Evolutionary conservation across 1,140 invertebrate genomes (phyloP).

Genomic region (Calephelis nemesis): DNA sequence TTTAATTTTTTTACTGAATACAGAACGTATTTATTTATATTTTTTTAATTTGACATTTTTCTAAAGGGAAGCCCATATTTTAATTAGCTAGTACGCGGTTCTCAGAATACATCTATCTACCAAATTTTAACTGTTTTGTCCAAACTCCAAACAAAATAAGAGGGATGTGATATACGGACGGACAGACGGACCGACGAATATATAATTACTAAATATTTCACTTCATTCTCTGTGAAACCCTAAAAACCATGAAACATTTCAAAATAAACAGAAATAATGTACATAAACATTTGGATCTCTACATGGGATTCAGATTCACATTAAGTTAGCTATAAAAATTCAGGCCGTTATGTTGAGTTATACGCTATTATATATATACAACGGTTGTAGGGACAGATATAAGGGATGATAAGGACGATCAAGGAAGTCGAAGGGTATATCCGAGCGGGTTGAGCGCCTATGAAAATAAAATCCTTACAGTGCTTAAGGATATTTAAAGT

Average conservation of each 20-base stretch:
- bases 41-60: too few species aligned
- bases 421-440: constrained; percentile 42
- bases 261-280: constrained; percentile 4
- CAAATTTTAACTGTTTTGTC: too few species aligned
- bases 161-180: too few species aligned
- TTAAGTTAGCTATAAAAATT: constrained; percentile 34
- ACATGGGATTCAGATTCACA: constrained; percentile 5
- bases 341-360: constrained; percentile 21
- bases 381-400: constrained; percentile 36
- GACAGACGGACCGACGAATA: too few species aligned
- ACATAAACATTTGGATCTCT: constrained; percentile 1
- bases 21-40: too few species aligned
- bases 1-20: too few species aligned
- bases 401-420: constrained; percentile 38
- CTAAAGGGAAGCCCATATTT: too few species aligned
- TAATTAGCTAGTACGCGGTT: too few species aligned
- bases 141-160: too few species aligned
- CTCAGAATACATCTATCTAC: too few species aligned
- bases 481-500: constrained; percentile 33
- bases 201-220: too few species aligned
- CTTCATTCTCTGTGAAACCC: too few species aligned
- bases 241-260: not conserved
- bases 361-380: constrained; percentile 27
- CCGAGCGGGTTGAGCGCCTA: constrained; percentile 29
- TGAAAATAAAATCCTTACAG: constrained; percentile 37